Percentiles rank a stretch among this genome's conserved stretches.
Evolutionary conservation across 2,113 vertebrate genomes (phyloP).

Genomic region (Spermophilus dauricus): DNA sequence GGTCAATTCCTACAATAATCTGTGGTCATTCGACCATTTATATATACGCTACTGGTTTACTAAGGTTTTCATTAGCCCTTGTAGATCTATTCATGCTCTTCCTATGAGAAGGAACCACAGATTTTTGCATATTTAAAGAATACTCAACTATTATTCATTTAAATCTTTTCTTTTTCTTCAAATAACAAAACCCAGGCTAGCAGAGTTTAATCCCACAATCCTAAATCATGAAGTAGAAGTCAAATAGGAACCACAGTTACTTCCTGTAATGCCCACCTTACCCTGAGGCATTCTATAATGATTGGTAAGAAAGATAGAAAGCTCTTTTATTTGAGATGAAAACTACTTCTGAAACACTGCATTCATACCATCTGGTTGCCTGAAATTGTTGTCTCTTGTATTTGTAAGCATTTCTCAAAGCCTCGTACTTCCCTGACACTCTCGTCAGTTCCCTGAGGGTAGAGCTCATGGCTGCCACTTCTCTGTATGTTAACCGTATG

Average conservation of each 20-base stretch:
- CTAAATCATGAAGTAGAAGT: background rate
- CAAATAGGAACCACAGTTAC: background rate
- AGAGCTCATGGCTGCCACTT: conserved; percentile 27
- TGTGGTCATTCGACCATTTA: background rate
- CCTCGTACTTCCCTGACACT: background rate
- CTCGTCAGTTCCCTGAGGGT: background rate
- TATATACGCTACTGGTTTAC: background rate
- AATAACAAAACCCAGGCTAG: background rate
- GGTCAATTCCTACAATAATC: background rate
- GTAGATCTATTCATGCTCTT: background rate
- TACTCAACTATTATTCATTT: background rate
- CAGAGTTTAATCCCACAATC: background rate
- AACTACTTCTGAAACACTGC: background rate
- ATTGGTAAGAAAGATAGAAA: background rate
- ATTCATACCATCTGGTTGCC: background rate
- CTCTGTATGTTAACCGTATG: background rate
- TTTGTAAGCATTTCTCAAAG: conserved; percentile 4
- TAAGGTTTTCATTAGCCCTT: background rate
- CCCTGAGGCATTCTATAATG: background rate
- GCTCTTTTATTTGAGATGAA: background rate
- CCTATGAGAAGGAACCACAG: background rate
- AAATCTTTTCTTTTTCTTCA: background rate
- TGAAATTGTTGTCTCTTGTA: background rate
- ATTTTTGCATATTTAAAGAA: background rate
- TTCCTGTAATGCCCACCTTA: background rate